Conservation (phyloP, 2,888 invertebrate species). For the Diarsia brunnea region DNA sequence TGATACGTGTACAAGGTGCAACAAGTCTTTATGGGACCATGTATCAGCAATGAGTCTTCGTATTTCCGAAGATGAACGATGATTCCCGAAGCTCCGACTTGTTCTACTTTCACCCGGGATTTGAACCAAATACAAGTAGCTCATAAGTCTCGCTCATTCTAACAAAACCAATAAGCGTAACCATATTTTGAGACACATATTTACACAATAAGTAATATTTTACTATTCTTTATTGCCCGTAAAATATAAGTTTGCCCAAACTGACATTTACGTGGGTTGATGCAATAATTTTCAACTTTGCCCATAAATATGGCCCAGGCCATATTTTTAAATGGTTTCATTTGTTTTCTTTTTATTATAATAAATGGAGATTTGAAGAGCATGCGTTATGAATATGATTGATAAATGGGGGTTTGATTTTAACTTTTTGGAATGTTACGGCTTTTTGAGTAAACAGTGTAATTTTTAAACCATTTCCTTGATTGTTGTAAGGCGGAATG, state of each 20-base stretch:
- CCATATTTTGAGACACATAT: slow-evolving; percentile 33
- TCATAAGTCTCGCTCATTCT: slow-evolving; percentile 16
- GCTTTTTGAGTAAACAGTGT: neutral
- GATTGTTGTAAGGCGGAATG: neutral
- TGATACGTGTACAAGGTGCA: too few relatives aligned
- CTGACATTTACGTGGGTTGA: slow-evolving; percentile 34
- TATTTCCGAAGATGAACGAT: neutral
- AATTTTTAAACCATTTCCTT: neutral
- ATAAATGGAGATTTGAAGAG: slow-evolving; percentile 16
- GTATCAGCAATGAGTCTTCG: too few relatives aligned
- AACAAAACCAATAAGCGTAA: slow-evolving; percentile 9
- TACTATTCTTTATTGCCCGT: slow-evolving; percentile 36
- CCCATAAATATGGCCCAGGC: slow-evolving; percentile 32
- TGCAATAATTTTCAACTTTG: slow-evolving; percentile 29
- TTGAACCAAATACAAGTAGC: neutral
- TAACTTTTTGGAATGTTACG: slow-evolving; percentile 6
- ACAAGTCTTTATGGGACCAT: too few relatives aligned
- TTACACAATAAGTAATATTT: slow-evolving; percentile 31
- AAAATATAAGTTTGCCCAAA: slow-evolving; percentile 38
- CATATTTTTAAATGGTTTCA: slow-evolving; percentile 30
- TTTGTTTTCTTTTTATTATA: slow-evolving; percentile 33
- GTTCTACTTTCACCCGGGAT: neutral
- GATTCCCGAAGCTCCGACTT: neutral
- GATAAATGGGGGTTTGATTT: slow-evolving; percentile 18
- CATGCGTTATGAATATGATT: slow-evolving; percentile 12